Conservation (phyloP, 2,888 invertebrate genomes). For the Coleophora deauratella region DNA sequence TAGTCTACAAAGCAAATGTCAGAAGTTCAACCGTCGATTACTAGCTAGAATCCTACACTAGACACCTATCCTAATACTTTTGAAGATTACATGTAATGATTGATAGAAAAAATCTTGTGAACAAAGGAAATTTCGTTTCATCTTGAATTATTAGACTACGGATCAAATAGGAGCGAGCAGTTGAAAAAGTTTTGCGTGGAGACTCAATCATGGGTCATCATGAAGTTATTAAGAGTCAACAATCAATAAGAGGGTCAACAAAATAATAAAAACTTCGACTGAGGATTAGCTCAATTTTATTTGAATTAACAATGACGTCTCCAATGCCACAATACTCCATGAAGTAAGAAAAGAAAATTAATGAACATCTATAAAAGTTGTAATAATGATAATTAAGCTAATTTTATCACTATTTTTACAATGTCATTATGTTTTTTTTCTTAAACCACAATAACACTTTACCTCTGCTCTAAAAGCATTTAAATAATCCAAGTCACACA, state of each 20-base stretch:
- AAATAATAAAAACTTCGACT: constrained; percentile 61
- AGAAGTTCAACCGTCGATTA: constrained; percentile 55
- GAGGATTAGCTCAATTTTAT: constrained; percentile 73
- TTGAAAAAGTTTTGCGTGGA: constrained; percentile 23
- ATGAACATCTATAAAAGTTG: constrained; percentile 75
- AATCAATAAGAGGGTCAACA: constrained; percentile 29
- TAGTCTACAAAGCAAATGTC: constrained; percentile 56
- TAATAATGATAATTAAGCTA: constrained; percentile 74
- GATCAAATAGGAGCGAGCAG: too few relatives aligned
- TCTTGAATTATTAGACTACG: too few relatives aligned
- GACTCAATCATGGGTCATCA: constrained; percentile 19
- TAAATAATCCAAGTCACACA: constrained; percentile 73
- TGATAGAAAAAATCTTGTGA: too few relatives aligned
- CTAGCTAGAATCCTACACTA: constrained; percentile 56
- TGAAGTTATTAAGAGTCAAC: too few relatives aligned
- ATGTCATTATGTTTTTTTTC: constrained; percentile 70
- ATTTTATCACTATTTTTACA: constrained; percentile 73
- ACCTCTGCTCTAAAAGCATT: constrained; percentile 71
- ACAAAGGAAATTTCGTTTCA: too few relatives aligned
- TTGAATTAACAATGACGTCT: constrained; percentile 73
- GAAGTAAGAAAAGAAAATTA: constrained; percentile 72
- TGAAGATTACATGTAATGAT: constrained; percentile 36
- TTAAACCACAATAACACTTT: constrained; percentile 73
- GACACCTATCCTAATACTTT: constrained; percentile 46
- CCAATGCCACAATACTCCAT: constrained; percentile 72